Percentiles rank a stretch among this genome's conserved stretches.
Evolutionary conservation across 1,140 invertebrate species (phyloP).

Genomic region (Tetragonula clypearis): DNA sequence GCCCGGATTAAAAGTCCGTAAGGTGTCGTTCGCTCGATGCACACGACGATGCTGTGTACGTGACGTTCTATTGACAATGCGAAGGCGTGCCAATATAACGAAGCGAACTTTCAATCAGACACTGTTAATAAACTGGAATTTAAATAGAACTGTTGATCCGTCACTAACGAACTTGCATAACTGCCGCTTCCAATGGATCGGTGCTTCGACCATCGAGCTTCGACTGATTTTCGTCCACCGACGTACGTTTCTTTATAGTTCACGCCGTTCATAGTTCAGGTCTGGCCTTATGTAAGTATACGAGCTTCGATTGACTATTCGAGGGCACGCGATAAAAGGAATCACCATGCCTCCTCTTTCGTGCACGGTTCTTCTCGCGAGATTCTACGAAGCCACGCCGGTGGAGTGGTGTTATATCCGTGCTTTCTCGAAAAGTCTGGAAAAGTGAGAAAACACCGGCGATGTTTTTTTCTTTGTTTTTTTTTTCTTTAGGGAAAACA

Average conservation of each 20-base stretch:
- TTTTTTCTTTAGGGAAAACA: too few relatives aligned
- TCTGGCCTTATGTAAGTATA: background rate
- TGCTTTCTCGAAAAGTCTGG: too few relatives aligned
- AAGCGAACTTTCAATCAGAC: background rate
- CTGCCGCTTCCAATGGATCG: background rate
- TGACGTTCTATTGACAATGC: constrained; percentile 35
- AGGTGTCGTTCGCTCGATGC: background rate
- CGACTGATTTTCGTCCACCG: background rate
- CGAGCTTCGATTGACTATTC: too few relatives aligned
- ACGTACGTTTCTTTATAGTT: background rate
- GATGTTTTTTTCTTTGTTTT: background rate
- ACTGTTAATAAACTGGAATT: constrained; percentile 45
- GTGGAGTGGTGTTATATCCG: background rate
- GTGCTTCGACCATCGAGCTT: background rate
- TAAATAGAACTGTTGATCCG: constrained; percentile 46
- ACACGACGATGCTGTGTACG: background rate
- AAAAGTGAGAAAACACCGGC: too few relatives aligned
- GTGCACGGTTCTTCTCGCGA: too few relatives aligned
- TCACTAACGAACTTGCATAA: constrained; percentile 47
- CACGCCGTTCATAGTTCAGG: too few relatives aligned
- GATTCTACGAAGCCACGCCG: background rate
- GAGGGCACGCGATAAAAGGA: background rate
- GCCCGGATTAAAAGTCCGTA: constrained; percentile 10
- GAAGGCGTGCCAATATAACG: constrained; percentile 37
- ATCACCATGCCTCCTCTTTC: background rate